Base-by-base conservation (phyloP, 2,888 invertebrate species). In the Agapostemon virescens region DNA sequence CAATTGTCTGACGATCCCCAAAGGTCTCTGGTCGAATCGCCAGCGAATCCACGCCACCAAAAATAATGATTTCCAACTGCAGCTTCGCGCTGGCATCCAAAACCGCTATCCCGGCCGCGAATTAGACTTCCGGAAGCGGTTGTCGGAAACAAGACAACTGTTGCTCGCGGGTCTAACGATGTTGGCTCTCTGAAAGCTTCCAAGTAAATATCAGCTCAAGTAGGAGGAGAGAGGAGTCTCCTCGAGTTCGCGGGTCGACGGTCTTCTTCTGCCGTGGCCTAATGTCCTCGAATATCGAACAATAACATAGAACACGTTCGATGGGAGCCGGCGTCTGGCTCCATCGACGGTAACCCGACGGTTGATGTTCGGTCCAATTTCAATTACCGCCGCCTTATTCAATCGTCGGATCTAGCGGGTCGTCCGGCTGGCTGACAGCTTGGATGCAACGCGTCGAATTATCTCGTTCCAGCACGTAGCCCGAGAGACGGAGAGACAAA, bases 401-500 rank as follows among this genome's bases (percentile, higher is more conserved):
- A 58, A n/a, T 33, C 55, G 64, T 42, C 40, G 71, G 40, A 68
- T 70, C 52, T 42, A n/a, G 36, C 15, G 42, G 75, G 49, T 69
- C 23, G 82, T 66, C 74, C 74, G 69, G 26, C 61, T 6, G 23
- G 40, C 68, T 63, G 82, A 82, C 82, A 71, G 52, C 40, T 15
- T 23, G 45, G 42, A 52, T 52, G 42, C 52, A 70, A 58, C 40
- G 70, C 72, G 45, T 55, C 67, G 81, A 77, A 71, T 71, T 74
- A 81, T 81, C 77, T 73, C 76, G 69, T 74, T 38, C 75, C 61
- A 68, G 45, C 72, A 67, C 64, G 75, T 58, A 45, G 70, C 13
- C n/a, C n/a, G 61, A 5, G 58, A 58, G 30, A 58, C 30, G 17
- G 58, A 58, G 30, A 26, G 20, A 2, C 45, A 49, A 49, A 49